These are phyloP conservation scores for Diarsia dahlii DNA, from an alignment of 2,888 invertebrate species.

Conservation along the genomic window DNA sequence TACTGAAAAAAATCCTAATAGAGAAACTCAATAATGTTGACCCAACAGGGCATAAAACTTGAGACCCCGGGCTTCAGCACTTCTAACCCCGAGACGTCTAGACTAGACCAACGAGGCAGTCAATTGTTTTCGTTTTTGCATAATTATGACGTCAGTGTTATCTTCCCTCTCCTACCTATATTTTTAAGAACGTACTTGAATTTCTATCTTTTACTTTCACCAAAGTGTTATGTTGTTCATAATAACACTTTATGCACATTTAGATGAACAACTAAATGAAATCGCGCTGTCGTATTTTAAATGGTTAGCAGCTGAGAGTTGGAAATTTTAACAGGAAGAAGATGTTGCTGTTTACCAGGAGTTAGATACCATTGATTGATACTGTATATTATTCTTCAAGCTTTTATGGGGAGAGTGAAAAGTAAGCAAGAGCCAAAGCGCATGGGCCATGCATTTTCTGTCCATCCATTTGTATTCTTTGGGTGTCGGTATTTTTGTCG, in stretches of 20 bases:
- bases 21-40: not conserved
- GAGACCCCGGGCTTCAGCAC: not conserved
- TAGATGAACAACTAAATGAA: not conserved
- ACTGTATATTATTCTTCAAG: not conserved
- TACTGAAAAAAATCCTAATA: not conserved
- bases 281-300: not conserved
- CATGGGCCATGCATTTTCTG: no score
- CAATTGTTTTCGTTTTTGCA: not conserved
- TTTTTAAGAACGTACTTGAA: not conserved
- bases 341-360: not conserved
- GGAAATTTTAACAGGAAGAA: not conserved
- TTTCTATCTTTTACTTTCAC: not conserved
- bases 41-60: not conserved
- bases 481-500: not conserved
- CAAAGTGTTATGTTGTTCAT: not conserved
- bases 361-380: not conserved
- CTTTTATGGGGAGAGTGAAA: not conserved
- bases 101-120: not conserved
- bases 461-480: no score
- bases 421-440: not conserved
- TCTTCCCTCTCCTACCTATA: not conserved
- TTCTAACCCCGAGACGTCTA: not conserved
- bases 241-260: not conserved
- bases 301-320: not conserved
- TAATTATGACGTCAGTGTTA: not conserved